Base-by-base conservation (phyloP, 64 coral and sea anemone species). In the Trachythela sp. region DNA sequence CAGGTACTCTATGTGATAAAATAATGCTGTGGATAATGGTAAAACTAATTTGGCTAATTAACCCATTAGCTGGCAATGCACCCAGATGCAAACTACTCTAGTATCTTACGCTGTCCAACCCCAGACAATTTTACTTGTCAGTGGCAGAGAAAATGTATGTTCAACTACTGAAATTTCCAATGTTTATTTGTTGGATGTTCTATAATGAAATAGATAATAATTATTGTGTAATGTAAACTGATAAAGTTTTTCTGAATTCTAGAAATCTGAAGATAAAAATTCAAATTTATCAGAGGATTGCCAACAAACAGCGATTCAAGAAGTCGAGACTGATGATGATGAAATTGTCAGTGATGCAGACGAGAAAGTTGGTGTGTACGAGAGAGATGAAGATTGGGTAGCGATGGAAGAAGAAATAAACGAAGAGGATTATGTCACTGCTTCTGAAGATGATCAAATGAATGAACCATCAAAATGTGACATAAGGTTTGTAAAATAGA, bases 161-260 rank as follows among this genome's bases (percentile, higher is more conserved):
- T n/a, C n/a, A n/a, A n/a, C n/a, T n/a, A n/a, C 30, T 68, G 20
- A 6, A 22, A n/a, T 68, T 68, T 14, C 20, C 59, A n/a, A 31
- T 68, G 59, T 68, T 68, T 68, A 68, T 68, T 68, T 68, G 59
- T n/a, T 68, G 30, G 59, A 68, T 68, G 59, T 68, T 31, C 59
- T 68, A 31, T 68, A 6, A 22, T 68, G 59, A 6, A 68, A 22
- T 68, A 31, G 59, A 68, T 68, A 2, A 68, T 68, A n/a, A n/a
- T n/a, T n/a, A 68, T n/a, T 68, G 59, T 68, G 30, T n/a, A 68
- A 22, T 7, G n/a, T n/a, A n/a, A n/a, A n/a, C n/a, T n/a, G n/a
- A n/a, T n/a, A n/a, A n/a, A n/a, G n/a, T n/a, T n/a, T 68, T 68
- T 22, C 30, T 14, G 2, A 22, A 68, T n/a, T 68, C 59, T 68